Evolutionary conservation across 2,888 invertebrate species (phyloP), one percentile per base, ranked within the genome.

Genomic region (Andrena praecox): DNA sequence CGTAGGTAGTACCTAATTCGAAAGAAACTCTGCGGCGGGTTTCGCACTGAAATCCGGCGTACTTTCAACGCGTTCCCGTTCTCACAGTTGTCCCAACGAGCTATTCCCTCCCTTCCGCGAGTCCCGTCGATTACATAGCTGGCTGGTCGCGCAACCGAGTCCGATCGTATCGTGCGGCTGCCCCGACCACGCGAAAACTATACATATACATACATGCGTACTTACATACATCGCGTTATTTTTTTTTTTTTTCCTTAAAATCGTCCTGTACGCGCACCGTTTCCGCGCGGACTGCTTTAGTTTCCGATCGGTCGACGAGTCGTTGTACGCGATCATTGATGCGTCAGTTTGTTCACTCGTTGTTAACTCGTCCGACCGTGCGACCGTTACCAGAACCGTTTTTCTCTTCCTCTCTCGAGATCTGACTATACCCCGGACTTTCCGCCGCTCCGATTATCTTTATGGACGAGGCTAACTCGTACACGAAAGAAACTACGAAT

Each of bases 31-130:
- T 8, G 33, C n/a, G 33, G 31, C 33, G 56, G 42, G 69, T 63
- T 63, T 63, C 24, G 24, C 68, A 27, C 10, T 8, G 67, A 33
- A 20, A 16, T 16, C 16, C 54, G 10, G 35, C 27, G n/a, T 20
- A 27, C 59, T 42, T 59, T 69, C 59, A 27, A 27, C 8, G 42
- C 56, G 69, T 42, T 42, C 59, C n/a, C 56, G 56, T 69, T 69
- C 69, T 69, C 69, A 69, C 59, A 59, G 59, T 42, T 27, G 42
- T 29, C 27, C 42, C 68, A 27, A 10, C 56, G 27, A 35, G 42
- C n/a, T 56, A 10, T 10, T 60, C 31, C 50, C 16, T 27, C 29
- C 31, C n/a, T n/a, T 8, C 35, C 12, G 50, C 48, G 16, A 20
- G 16, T 50, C 42, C 5, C 42, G 12, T 54, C 16, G 52, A 52